These are phyloP conservation scores for Amphiprion percula DNA, from an alignment of 2,113 vertebrate species.

Conservation along the genomic window DNA sequence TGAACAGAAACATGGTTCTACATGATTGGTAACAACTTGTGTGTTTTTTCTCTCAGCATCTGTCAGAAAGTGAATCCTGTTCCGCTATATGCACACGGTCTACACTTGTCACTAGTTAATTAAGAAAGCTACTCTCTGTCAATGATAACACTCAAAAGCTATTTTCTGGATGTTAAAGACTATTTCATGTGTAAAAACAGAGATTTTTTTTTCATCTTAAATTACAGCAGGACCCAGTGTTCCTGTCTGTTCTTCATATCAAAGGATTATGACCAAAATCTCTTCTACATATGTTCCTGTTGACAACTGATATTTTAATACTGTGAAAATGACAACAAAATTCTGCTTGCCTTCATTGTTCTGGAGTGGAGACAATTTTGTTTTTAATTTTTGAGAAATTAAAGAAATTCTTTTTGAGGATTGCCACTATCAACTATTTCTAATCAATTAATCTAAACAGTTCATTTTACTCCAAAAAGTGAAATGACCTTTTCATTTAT, in stretches of 20 bases:
- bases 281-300: no score
- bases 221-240: neutral
- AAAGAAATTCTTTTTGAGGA: no score
- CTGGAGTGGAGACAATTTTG: no score
- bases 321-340: no score
- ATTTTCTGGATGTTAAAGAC: slow-evolving; percentile 21
- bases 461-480: no score
- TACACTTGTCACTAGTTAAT: slow-evolving; percentile 48
- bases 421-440: no score
- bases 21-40: slow-evolving; percentile 54
- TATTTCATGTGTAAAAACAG: slow-evolving; percentile 15
- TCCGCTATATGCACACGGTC: slow-evolving; percentile 40
- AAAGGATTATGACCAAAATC: no score
- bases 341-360: no score
- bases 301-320: no score
- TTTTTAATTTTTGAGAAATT: no score
- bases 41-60: slow-evolving; percentile 57
- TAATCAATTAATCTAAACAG: no score
- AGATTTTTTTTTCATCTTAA: neutral
- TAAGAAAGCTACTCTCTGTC: slow-evolving; percentile 30
- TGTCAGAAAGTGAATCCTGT: slow-evolving; percentile 50
- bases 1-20: slow-evolving; percentile 55
- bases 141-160: neutral
- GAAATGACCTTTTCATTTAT: no score
- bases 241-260: neutral